phyloP scores from a whole-genome alignment of 2,888 invertebrate species.

The Diabrotica balteata region DNA sequence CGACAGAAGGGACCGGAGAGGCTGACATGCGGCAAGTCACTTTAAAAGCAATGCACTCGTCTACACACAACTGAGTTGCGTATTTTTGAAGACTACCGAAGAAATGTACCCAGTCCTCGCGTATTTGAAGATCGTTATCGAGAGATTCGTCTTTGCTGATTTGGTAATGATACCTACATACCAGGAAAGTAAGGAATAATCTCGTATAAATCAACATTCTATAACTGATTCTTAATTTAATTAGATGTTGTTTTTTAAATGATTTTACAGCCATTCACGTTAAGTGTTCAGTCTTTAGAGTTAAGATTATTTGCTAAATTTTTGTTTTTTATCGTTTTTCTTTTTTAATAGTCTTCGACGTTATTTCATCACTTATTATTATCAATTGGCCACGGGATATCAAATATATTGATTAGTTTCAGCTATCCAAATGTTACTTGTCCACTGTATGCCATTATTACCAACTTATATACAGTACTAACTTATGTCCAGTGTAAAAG shows the following conservation, averaged over 20 bases:
- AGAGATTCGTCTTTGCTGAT: background rate
- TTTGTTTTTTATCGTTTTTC: background rate
- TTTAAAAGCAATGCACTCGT: constrained; percentile 42
- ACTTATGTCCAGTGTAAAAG: too few relatives aligned
- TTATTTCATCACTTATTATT: background rate
- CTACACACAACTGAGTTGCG: constrained; percentile 33
- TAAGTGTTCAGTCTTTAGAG: background rate
- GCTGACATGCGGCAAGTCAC: constrained; percentile 50
- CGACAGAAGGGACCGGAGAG: constrained; percentile 37
- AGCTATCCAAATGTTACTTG: too few relatives aligned
- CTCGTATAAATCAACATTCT: too few relatives aligned
- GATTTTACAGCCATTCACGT: background rate
- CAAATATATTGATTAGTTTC: too few relatives aligned
- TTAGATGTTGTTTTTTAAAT: too few relatives aligned
- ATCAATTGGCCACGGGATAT: too few relatives aligned
- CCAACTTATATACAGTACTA: too few relatives aligned
- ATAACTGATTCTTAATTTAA: too few relatives aligned
- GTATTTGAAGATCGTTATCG: constrained; percentile 13
- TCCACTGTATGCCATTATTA: too few relatives aligned
- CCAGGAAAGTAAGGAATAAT: too few relatives aligned
- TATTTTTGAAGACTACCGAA: constrained; percentile 33
- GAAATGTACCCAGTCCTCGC: constrained; percentile 18
- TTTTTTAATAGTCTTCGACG: background rate
- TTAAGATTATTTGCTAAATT: background rate
- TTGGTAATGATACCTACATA: background rate